Conservation (phyloP, 2,113 vertebrate species). For the Brienomyrus brachyistius region DNA sequence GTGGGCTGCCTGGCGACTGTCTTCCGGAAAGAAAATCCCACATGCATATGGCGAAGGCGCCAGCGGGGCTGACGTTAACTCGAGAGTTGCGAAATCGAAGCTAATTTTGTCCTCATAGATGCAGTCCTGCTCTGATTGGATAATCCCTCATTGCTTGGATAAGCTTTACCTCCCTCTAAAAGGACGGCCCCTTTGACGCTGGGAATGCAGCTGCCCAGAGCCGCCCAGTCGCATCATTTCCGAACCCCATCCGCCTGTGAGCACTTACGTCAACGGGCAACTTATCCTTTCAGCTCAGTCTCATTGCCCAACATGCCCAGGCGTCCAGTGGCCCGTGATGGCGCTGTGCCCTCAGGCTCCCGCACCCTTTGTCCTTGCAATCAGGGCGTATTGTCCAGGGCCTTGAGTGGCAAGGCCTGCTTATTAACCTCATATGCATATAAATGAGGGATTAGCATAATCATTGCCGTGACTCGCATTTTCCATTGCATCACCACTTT, state of each 20-base stretch:
- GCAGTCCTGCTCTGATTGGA: slow-evolving; percentile 38
- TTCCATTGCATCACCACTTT: slow-evolving; percentile 19
- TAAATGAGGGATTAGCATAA: slow-evolving; percentile 42
- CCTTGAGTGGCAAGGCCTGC: slow-evolving; percentile 20
- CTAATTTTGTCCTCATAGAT: slow-evolving; percentile 44
- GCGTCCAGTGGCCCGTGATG: background rate
- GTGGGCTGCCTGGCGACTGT: background rate
- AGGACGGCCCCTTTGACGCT: background rate
- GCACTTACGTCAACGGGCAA: background rate
- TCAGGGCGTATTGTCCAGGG: slow-evolving; percentile 30
- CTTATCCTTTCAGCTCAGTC: background rate
- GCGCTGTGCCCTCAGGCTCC: background rate
- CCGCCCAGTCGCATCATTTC: background rate
- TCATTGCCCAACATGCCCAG: background rate
- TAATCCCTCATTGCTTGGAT: slow-evolving; percentile 37
- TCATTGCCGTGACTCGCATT: slow-evolving; percentile 21
- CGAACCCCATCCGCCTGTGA: background rate
- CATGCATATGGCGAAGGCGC: background rate
- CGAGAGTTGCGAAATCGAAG: slow-evolving; percentile 33
- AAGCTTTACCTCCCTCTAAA: slow-evolving; percentile 10
- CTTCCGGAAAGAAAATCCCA: slow-evolving; percentile 27
- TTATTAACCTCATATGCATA: slow-evolving; percentile 42
- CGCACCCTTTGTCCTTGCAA: slow-evolving; percentile 27
- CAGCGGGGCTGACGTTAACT: slow-evolving; percentile 23
- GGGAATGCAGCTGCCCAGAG: background rate